A percentile compares a stretch with the other conserved stretches of the same genome.
phyloP scores from a whole-genome alignment of 35 echinoderm and acorn worm genomes.

The Stichopus chloronotus region DNA sequence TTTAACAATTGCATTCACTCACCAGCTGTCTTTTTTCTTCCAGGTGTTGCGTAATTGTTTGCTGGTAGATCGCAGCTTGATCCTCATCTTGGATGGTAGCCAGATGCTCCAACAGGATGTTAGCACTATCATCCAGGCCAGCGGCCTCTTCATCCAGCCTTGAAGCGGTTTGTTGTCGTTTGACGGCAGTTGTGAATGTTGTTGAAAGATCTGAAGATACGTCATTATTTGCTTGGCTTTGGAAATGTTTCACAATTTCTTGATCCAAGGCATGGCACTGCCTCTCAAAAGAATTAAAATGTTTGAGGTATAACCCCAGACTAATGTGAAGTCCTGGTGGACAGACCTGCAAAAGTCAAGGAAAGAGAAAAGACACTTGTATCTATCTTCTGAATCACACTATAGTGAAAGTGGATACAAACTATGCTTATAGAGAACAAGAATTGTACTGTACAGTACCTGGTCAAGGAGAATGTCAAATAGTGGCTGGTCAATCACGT shows the following conservation, averaged over 20 bases:
- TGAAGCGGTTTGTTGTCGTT: neutral
- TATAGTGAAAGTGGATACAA: neutral
- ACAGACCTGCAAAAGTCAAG: slow-evolving; percentile 20
- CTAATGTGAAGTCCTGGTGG: neutral
- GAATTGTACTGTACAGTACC: neutral
- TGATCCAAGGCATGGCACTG: neutral
- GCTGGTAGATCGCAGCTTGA: slow-evolving; percentile 11
- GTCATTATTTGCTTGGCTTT: neutral
- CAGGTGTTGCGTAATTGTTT: neutral
- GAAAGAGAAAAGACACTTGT: neutral
- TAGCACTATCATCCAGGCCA: neutral
- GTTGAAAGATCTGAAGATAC: neutral
- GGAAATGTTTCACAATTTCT: slow-evolving; percentile 9
- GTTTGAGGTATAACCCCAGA: slow-evolving; percentile 43
- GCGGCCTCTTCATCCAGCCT: neutral
- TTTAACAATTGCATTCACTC: neutral
- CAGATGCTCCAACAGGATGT: neutral
- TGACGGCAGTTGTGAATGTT: neutral
- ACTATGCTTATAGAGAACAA: neutral
- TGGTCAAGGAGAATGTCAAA: neutral
- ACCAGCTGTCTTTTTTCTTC: slow-evolving; percentile 28
- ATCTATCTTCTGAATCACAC: neutral
- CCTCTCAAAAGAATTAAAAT: slow-evolving; percentile 29
- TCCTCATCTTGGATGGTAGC: slow-evolving; percentile 15
- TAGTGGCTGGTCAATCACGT: slow-evolving; percentile 18